Base-by-base conservation (phyloP, 2,113 vertebrate species). In the Fregetta grallaria region DNA sequence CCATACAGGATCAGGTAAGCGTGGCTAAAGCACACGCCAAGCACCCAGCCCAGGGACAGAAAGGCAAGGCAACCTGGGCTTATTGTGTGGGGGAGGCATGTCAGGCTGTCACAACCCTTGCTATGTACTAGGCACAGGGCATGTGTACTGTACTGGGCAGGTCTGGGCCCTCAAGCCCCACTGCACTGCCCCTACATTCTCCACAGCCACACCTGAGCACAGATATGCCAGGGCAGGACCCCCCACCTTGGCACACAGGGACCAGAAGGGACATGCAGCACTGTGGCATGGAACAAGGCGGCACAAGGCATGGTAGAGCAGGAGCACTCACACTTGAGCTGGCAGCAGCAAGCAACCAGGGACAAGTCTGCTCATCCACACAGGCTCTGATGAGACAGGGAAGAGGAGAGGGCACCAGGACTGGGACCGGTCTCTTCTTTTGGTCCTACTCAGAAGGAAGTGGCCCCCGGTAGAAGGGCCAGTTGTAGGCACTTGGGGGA, bases 401-500 rank as follows among this genome's bases (percentile, higher is more conserved):
- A 78, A 89, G 83, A 94, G 94, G 88, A 92, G 25, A 93, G 88
- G 90, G 86, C 90, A 96, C 82, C 88, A 96, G 94, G 95, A 91
- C 82, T 93, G 89, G 91, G 91, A 92, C 47, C 26, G 0, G 93
- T 92, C 89, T 97, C 96, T 94, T 96, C 92, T 91, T 97, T 97
- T 97, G 97, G 95, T 97, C 97, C 97, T 94, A 92, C 86, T 82
- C 91, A 96, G 92, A 95, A 95, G 93, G 93, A 95, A 96, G 20
- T 65, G 84, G 91, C 58, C 94, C 45, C 86, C 42, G 84, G 71
- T 62, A 94, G 89, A 92, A 91, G 87, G 93, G 96, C 96, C 95
- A 95, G 83, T 88, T 90, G 96, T 94, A 98, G 97, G 97, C 97
- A 98, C 97, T 98, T 97, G 81, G 96, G 96, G 97, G 61, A 96